phyloP scores from a whole-genome alignment of 2,113 vertebrate species.

The Orcinus orca region DNA sequence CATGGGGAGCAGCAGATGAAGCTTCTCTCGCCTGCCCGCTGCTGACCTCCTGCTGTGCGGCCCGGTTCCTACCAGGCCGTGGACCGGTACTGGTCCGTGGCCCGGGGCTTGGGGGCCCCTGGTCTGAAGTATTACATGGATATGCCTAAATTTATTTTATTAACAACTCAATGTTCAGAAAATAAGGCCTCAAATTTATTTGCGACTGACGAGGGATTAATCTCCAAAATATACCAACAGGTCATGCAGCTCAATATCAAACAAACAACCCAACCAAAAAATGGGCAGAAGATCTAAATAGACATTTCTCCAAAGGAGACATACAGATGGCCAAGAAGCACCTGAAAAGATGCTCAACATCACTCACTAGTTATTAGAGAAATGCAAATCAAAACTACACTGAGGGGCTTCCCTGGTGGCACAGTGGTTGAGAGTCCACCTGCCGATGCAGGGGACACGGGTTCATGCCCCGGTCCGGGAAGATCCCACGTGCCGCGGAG shows the following conservation, averaged over 20 bases:
- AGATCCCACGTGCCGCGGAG: too few species aligned
- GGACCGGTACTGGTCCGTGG: fast-evolving
- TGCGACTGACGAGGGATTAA: not conserved
- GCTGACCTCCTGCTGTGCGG: too few species aligned
- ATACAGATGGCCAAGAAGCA: not conserved
- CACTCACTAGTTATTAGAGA: not conserved
- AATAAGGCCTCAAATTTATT: not conserved
- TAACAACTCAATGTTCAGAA: not conserved
- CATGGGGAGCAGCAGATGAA: too few species aligned
- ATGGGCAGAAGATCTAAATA: not conserved
- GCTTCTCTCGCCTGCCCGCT: fast-evolving
- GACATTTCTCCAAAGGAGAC: not conserved
- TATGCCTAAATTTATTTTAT: not conserved
- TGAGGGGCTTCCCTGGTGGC: not conserved
- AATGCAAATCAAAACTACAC: not conserved
- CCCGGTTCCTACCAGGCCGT: fast-evolving
- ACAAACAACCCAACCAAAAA: not conserved
- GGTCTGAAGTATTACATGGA: not conserved
- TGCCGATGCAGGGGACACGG: too few species aligned
- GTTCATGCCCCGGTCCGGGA: too few species aligned
- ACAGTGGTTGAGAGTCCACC: too few species aligned
- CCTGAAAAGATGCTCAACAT: not conserved
- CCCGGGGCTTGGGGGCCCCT: too few species aligned
- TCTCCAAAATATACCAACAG: not conserved
- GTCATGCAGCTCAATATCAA: not conserved